Conservation (phyloP, 1,140 invertebrate species). For the Cyclargus thomasi region DNA sequence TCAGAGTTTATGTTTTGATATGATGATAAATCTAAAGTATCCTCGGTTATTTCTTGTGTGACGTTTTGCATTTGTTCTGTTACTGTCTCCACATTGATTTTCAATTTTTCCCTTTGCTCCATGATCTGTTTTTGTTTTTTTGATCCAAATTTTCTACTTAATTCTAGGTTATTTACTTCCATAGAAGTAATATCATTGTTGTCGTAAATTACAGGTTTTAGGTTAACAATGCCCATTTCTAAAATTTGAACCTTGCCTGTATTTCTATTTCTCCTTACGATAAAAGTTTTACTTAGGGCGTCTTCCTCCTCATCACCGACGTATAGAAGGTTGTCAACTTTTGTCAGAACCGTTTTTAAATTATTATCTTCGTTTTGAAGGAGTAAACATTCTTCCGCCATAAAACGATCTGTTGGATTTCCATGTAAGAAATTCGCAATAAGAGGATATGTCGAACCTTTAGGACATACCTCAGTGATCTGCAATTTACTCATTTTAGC, state of each 20-base stretch:
- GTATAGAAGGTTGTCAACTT: constrained; percentile 44
- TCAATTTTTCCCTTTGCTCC: constrained; percentile 55
- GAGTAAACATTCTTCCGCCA: constrained; percentile 32
- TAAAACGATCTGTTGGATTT: constrained; percentile 39
- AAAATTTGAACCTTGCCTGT: constrained; percentile 54
- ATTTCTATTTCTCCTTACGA: constrained; percentile 44
- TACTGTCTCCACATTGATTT: constrained; percentile 50
- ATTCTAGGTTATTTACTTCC: constrained; percentile 44
- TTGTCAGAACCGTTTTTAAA: constrained; percentile 34
- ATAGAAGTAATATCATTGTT: constrained; percentile 29
- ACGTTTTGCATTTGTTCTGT: constrained; percentile 54
- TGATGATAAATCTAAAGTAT: constrained; percentile 45
- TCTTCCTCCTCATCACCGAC: constrained; percentile 47
- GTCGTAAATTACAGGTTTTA: constrained; percentile 43
- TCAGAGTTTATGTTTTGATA: constrained; percentile 47
- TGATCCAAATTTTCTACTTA: constrained; percentile 62
- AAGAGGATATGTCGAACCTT: constrained; percentile 37
- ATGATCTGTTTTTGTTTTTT: constrained; percentile 56
- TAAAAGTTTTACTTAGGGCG: constrained; percentile 41
- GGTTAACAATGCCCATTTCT: constrained; percentile 37
- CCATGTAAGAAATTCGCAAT: constrained; percentile 56
- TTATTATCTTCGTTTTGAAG: constrained; percentile 33
- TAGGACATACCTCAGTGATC: constrained; percentile 44
- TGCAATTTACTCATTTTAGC: constrained; percentile 26
- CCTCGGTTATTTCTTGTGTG: constrained; percentile 41